Evolutionary conservation across 2,113 vertebrate species (phyloP).

Genomic region (Atherinomorus stipes): DNA sequence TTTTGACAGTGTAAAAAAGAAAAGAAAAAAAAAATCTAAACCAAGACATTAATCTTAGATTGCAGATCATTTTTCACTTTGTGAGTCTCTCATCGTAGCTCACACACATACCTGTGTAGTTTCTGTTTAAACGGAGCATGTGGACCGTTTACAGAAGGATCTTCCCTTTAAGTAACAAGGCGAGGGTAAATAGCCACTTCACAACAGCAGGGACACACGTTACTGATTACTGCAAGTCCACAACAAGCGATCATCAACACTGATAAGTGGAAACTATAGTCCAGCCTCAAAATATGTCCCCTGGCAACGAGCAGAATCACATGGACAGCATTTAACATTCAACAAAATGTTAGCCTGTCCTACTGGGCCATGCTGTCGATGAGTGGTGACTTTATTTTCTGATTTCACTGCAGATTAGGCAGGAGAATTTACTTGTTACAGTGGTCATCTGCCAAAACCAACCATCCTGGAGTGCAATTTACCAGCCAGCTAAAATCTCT

Average conservation of each 20-base stretch:
- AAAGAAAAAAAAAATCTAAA: not conserved
- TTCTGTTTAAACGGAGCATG: conserved; percentile 7
- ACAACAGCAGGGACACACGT: conserved; percentile 45
- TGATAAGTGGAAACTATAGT: conserved; percentile 29
- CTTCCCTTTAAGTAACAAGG: conserved; percentile 38
- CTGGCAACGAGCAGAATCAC: conserved; percentile 12
- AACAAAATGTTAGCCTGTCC: conserved; percentile 11
- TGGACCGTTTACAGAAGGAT: conserved; percentile 17
- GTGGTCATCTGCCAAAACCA: conserved; percentile 22
- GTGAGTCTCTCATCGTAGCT: not conserved
- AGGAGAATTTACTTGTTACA: conserved; percentile 11
- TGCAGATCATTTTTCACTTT: not conserved
- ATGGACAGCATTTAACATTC: not conserved
- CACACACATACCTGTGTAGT: not conserved
- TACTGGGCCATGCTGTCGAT: conserved; percentile 20
- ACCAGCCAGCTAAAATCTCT: conserved; percentile 34
- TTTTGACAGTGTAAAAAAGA: not conserved
- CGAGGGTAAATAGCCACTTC: conserved; percentile 24
- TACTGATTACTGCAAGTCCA: conserved; percentile 25
- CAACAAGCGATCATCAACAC: conserved; percentile 26
- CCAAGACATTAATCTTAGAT: not conserved
- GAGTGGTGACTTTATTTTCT: conserved; percentile 30
- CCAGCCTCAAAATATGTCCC: conserved; percentile 32
- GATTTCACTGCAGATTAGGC: not conserved
- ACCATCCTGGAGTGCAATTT: conserved; percentile 21